phyloP scores from a whole-genome alignment of 2,113 vertebrate species.

The Pteronura brasiliensis region DNA sequence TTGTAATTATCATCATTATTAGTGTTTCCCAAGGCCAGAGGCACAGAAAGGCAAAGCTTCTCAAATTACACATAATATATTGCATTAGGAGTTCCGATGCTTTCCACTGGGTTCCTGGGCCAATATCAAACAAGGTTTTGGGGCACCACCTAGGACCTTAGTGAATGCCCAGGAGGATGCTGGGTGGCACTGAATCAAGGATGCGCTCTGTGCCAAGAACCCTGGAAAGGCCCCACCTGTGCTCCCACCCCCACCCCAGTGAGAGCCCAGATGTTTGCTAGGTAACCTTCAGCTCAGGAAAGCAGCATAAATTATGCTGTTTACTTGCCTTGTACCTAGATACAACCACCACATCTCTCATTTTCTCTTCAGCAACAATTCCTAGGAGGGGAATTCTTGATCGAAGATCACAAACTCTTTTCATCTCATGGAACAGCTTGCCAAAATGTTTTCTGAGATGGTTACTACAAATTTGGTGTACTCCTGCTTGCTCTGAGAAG shows the following conservation, averaged over 20 bases:
- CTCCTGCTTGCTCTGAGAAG: neutral
- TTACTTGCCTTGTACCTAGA: neutral
- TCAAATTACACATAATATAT: neutral
- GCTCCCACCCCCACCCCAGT: accelerated
- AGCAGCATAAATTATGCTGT: neutral
- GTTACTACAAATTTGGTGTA: neutral
- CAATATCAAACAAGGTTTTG: neutral
- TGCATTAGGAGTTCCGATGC: neutral
- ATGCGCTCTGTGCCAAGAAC: too few relatives aligned
- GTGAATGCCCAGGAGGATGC: neutral
- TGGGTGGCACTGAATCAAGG: too few relatives aligned
- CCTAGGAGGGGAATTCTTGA: neutral
- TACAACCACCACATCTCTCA: neutral
- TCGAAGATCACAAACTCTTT: neutral
- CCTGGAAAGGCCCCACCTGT: neutral
- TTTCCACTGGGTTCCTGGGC: neutral
- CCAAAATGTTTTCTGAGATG: neutral
- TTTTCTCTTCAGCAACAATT: neutral
- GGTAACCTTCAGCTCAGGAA: neutral
- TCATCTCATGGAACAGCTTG: neutral
- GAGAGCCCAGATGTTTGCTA: neutral
- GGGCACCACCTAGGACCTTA: neutral
- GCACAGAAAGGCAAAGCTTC: neutral
- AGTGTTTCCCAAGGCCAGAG: neutral
- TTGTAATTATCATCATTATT: too few relatives aligned